These are phyloP conservation scores for Penaeus japonicus DNA, from an alignment of 1,140 invertebrate genomes.

Conservation along the genomic window DNA sequence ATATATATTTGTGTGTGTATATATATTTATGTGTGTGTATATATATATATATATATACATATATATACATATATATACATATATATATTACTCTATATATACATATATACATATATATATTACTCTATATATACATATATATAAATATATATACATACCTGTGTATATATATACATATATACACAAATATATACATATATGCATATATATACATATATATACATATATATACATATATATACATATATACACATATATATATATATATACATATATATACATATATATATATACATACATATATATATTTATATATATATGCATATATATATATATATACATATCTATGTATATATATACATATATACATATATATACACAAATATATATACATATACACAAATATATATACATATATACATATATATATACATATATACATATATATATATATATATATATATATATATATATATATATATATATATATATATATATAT, in stretches of 20 bases:
- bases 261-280: neutral
- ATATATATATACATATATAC: no score
- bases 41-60: neutral
- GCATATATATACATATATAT: neutral
- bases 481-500: no score
- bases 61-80: neutral
- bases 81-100: neutral
- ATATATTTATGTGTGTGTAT: neutral
- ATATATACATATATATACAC: no score
- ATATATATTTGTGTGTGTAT: neutral
- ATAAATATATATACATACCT: no score
- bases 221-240: slow-evolving; percentile 2
- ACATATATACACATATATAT: neutral
- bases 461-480: no score
- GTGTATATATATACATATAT: neutral
- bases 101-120: no score
- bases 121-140: no score
- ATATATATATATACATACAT: neutral
- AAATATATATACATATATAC: no score
- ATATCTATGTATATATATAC: neutral
- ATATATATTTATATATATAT: neutral
- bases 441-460: no score
- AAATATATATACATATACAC: no score
- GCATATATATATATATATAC: neutral
- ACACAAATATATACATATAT: neutral